Evolutionary conservation across 1,140 invertebrate genomes (phyloP), one percentile per base, ranked within the genome.

Genomic region (Trachymyrmex septentrionalis): DNA sequence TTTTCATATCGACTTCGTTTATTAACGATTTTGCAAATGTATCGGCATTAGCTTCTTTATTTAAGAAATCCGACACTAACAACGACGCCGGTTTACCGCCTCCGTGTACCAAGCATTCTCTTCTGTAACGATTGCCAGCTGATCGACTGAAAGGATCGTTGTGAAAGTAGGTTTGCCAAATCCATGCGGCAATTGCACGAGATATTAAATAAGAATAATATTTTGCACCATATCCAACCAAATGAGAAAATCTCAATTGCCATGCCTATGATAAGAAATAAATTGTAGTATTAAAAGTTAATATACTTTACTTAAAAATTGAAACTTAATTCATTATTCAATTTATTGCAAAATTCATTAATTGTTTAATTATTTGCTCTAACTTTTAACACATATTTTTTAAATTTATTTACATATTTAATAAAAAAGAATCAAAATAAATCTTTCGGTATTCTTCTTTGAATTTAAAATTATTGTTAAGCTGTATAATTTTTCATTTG

Each of bases 161-260:
- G 92, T 97, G 96, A 92, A 99, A 99, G 92, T 97, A 97, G 24
- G 96, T 96, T 91, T 98, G 97, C 99, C 99, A 99, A 87, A 99
- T 99, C 96, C 97, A 97, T 38, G 98, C 98, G 0, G 99, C 99
- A 57, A 99, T 97, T 27, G 99, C 98, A 90, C 98, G 96, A 0
- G 99, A 99, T 92, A 99, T 97, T 67, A 99, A 95, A 95, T 99
- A 99, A 0, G 99, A 98, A 94, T 99, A 99, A 95, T 99, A 99
- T 95, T 99, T 99, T 0, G 99, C 99, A 48, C 99, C 99, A 95
- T 99, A 99, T 3, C 99, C 99, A 7, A 99, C 98, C 48, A 99
- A 95, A 95, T 99, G 99, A 81, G 98, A 98, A 96, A 99, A 99
- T 69, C 99, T 96, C 85, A 99, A 96, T 93, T 99, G 99, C 98